These are phyloP conservation scores for Agapornis canus DNA, from an alignment of 2,797 vertebrate species.

Conservation along the genomic window DNA sequence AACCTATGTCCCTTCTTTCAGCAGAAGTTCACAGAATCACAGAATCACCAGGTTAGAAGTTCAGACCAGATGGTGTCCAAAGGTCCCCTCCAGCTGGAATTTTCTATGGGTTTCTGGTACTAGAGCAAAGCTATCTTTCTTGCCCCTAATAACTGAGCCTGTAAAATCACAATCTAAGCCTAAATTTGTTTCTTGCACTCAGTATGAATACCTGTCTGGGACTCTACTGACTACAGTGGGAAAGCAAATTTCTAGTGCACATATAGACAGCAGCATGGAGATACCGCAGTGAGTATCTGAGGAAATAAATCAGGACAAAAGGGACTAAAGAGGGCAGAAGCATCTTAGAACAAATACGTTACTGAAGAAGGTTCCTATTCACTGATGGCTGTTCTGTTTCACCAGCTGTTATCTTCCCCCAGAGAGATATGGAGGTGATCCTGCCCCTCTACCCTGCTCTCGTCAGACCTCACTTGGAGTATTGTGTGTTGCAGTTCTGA, in stretches of 20 bases:
- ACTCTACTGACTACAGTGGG: background rate
- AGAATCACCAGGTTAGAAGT: background rate
- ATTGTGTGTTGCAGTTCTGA: no score
- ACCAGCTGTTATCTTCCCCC: background rate
- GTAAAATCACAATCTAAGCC: background rate
- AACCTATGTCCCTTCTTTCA: background rate
- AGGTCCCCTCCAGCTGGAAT: background rate
- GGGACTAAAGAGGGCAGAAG: background rate
- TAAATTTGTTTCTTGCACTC: background rate
- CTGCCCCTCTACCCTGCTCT: no score
- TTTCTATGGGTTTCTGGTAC: background rate
- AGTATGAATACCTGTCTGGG: background rate
- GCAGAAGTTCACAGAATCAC: background rate
- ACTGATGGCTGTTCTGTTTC: background rate
- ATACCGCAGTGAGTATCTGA: background rate
- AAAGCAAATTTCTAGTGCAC: background rate
- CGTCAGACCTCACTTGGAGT: no score
- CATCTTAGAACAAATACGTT: background rate
- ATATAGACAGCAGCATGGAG: background rate
- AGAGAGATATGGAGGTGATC: background rate
- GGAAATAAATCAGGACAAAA: background rate
- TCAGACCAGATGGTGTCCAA: background rate
- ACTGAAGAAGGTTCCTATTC: background rate
- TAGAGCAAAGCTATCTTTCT: background rate
- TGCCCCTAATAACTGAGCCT: background rate